Conservation (phyloP, 2,888 invertebrate genomes). For the Drosophila prolongata region DNA sequence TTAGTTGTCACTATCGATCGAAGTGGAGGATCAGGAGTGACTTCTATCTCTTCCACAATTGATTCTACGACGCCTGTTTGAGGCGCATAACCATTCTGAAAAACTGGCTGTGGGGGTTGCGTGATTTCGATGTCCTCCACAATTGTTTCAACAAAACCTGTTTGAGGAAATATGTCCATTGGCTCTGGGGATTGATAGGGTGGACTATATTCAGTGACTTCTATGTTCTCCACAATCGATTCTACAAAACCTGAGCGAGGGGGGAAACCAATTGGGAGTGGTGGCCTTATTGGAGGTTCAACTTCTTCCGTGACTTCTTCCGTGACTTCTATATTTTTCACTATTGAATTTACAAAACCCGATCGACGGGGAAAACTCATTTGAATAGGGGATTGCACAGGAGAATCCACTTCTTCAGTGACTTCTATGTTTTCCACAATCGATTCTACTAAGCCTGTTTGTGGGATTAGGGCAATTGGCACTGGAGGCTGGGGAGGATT, state of each 20-base stretch:
- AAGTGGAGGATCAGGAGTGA: not conserved
- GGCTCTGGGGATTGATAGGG: not conserved
- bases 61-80: not conserved
- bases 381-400: not conserved
- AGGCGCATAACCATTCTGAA: not conserved
- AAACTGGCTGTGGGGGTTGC: not conserved
- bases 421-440: slow-evolving; percentile 26
- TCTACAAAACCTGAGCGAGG: slow-evolving; percentile 10
- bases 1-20: slow-evolving; percentile 1
- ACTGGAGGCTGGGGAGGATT: not conserved
- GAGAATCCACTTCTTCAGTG: slow-evolving; percentile 1
- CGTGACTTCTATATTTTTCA: slow-evolving; percentile 15
- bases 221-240: slow-evolving; percentile 24
- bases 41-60: slow-evolving; percentile 12
- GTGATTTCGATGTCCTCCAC: slow-evolving; percentile 10
- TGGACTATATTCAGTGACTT: slow-evolving; percentile 3
- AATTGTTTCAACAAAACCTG: not conserved
- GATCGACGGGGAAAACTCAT: not conserved
- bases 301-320: slow-evolving; percentile 14
- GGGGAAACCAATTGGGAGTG: slow-evolving; percentile 6
- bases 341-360: slow-evolving; percentile 16
- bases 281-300: slow-evolving; percentile 1
- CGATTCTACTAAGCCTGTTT: slow-evolving; percentile 14
- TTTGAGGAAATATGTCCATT: slow-evolving; percentile 3
- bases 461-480: not conserved